These are phyloP conservation scores for Petromus typicus DNA, from an alignment of 2,113 vertebrate genomes.

Conservation along the genomic window DNA sequence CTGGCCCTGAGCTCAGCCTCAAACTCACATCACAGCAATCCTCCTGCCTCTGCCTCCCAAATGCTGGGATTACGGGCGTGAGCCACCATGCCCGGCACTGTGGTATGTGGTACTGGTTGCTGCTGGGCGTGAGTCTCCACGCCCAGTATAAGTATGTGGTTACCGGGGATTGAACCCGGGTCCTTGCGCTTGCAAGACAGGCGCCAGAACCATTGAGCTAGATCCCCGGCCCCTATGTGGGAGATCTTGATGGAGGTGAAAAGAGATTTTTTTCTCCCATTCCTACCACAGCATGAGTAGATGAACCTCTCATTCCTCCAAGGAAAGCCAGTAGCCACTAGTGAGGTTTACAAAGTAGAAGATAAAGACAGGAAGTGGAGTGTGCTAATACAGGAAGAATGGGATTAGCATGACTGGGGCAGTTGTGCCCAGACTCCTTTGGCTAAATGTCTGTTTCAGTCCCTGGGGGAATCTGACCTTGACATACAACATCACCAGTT, in stretches of 20 bases:
- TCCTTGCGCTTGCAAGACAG: too few relatives aligned
- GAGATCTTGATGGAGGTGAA: background rate
- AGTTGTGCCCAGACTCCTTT: background rate
- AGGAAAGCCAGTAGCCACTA: background rate
- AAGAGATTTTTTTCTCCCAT: background rate
- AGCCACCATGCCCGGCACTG: too few relatives aligned
- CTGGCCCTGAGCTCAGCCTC: too few relatives aligned
- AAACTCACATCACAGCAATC: too few relatives aligned
- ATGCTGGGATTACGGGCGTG: too few relatives aligned
- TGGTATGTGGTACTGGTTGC: too few relatives aligned
- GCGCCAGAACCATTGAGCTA: too few relatives aligned
- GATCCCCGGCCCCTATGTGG: background rate
- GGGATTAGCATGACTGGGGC: background rate
- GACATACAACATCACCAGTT: background rate
- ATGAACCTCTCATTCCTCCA: background rate
- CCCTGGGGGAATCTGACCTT: background rate
- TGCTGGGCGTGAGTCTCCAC: too few relatives aligned
- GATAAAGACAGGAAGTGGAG: constrained; percentile 13
- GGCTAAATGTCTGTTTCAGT: background rate
- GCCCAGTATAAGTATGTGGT: too few relatives aligned
- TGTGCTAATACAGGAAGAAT: background rate
- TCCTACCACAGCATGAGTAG: background rate
- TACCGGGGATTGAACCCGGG: too few relatives aligned
- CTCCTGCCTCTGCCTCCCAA: too few relatives aligned
- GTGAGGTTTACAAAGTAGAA: background rate